These are phyloP conservation scores for Cheilosia grossa DNA, from an alignment of 2,888 invertebrate species.

Conservation along the genomic window DNA sequence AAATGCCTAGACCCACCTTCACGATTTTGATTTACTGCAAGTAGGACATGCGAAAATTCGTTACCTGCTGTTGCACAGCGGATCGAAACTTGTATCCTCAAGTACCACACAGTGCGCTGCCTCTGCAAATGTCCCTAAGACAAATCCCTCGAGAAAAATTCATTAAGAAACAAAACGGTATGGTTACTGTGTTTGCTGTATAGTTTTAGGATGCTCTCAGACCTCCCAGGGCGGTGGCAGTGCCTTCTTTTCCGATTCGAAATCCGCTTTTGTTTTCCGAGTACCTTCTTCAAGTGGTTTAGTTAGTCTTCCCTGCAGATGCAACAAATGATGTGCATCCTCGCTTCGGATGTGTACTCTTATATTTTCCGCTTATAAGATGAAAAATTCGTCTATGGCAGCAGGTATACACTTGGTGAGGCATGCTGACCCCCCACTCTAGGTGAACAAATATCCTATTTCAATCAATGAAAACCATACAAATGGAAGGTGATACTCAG, in stretches of 20 bases:
- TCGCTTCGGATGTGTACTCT: conserved; percentile 3
- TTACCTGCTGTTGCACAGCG: conserved; percentile 35
- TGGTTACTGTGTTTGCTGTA: neutral
- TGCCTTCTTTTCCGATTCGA: conserved; percentile 42
- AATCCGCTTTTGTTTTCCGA: conserved; percentile 54
- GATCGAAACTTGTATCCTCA: conserved; percentile 47
- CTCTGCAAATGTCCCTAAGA: conserved; percentile 21
- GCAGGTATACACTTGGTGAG: conserved; percentile 16
- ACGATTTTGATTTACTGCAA: conserved; percentile 37
- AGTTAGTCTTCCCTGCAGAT: conserved; percentile 13
- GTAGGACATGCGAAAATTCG: neutral
- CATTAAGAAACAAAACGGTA: conserved; percentile 42
- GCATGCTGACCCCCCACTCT: conserved; percentile 30
- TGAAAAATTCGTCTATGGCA: neutral
- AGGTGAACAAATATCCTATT: conserved; percentile 49
- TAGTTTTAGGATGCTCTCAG: conserved; percentile 32
- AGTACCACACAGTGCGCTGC: conserved; percentile 44
- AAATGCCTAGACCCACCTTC: conserved; percentile 15
- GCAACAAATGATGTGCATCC: conserved; percentile 54
- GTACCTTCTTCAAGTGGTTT: conserved; percentile 58
- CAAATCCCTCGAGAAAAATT: conserved; percentile 36
- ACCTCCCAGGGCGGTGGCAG: conserved; percentile 62
- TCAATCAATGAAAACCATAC: conserved; percentile 66
- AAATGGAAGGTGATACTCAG: conserved; percentile 29
- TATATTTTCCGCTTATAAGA: conserved; percentile 1